phyloP scores from a whole-genome alignment of 1,140 invertebrate species.

The Drosophila funebris region DNA sequence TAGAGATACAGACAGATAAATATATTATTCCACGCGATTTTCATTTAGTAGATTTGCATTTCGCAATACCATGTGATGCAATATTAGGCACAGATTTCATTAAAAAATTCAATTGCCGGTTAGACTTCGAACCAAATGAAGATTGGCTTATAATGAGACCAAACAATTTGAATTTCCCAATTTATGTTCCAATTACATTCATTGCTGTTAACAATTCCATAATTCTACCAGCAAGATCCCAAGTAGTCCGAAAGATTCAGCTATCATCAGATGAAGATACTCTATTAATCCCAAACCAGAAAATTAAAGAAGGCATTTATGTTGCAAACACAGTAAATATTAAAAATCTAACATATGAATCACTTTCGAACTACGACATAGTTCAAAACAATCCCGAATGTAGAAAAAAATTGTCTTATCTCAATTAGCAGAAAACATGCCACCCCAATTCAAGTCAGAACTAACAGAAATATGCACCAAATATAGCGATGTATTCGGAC shows the following conservation, averaged over 20 bases:
- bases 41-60: slow-evolving; percentile 7
- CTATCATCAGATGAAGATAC: too few relatives aligned
- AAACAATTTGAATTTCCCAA: not conserved
- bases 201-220: not conserved
- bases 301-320: too few relatives aligned
- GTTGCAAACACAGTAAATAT: too few relatives aligned
- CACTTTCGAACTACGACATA: not conserved
- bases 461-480: too few relatives aligned
- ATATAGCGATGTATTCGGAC: too few relatives aligned
- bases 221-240: slow-evolving; percentile 3
- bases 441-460: too few relatives aligned
- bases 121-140: not conserved
- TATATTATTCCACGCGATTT: slow-evolving; percentile 7
- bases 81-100: slow-evolving; percentile 22
- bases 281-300: too few relatives aligned
- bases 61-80: slow-evolving; percentile 5
- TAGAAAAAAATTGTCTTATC: not conserved
- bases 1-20: slow-evolving; percentile 16
- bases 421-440: not conserved
- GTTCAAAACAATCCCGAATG: not conserved
- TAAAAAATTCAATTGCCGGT: slow-evolving; percentile 17
- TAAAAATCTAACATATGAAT: too few relatives aligned
- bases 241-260: not conserved
- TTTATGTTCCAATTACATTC: not conserved
- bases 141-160: not conserved